phyloP scores from a whole-genome alignment of 1,140 invertebrate genomes.

The Dryas iulia region DNA sequence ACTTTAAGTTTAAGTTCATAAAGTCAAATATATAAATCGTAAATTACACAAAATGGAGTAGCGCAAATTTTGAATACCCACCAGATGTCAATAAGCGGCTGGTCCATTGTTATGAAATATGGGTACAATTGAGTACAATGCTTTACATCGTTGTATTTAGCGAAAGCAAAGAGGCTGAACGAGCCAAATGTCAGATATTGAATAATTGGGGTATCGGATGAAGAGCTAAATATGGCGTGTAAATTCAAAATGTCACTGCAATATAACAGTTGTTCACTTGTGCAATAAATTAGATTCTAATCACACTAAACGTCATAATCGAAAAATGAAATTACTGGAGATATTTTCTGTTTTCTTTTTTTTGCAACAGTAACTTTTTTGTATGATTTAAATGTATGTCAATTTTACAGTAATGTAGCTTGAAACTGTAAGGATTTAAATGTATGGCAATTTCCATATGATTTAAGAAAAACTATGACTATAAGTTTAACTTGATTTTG shows the following conservation, averaged over 20 bases:
- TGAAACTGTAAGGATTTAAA: no score
- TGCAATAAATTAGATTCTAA: constrained; percentile 21
- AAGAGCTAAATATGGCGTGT: constrained; percentile 29
- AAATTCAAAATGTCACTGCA: constrained; percentile 26
- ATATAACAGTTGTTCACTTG: constrained; percentile 30
- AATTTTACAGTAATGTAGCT: no score
- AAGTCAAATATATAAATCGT: background rate
- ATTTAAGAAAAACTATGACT: no score
- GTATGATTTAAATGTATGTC: no score
- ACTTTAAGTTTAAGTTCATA: background rate
- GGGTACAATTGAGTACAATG: constrained; percentile 69
- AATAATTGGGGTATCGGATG: constrained; percentile 53
- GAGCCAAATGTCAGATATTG: constrained; percentile 55
- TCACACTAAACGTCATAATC: background rate
- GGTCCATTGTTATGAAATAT: constrained; percentile 71
- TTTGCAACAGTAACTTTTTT: no score
- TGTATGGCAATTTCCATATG: no score
- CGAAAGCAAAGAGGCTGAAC: constrained; percentile 27
- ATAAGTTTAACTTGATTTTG: no score
- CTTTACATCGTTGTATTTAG: constrained; percentile 66
- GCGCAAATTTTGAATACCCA: constrained; percentile 15
- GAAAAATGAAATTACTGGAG: background rate
- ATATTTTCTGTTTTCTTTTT: no score
- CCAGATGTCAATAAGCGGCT: constrained; percentile 62
- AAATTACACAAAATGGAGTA: background rate